Evolutionary conservation across 1,140 invertebrate genomes (phyloP), one percentile per base, ranked within the genome.

Genomic region (Lordiphosa collinella): DNA sequence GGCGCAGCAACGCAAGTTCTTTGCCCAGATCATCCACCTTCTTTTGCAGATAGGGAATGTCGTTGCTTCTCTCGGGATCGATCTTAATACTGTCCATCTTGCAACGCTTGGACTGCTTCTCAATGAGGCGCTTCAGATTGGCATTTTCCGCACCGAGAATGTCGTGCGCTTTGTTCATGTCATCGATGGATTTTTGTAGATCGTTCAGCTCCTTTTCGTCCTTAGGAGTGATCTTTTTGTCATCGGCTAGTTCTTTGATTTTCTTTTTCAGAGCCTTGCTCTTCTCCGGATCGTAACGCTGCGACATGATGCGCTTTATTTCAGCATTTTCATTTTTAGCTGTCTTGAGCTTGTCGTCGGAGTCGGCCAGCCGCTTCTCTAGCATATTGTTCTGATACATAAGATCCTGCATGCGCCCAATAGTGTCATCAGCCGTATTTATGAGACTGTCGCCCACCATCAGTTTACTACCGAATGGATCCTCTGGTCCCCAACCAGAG

Each of bases 111-210:
- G 76, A 63, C 12, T 80, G 70, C 29, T 88, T 88, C 8, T 86
- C 86, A 22, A 88, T 66, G 8, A 86, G 46, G 7, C 78, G 55
- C 46, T 78, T 84, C 0, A 88, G 61, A 32, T 71, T 76, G 4
- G 40, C 63, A 55, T 88, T 88, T 36, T 88, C 74, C 2, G 74
- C 63, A 34, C 76, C 60, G 0, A 80, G 47, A n/a, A 85, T 73
- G 8, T 88, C 80, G 34, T 75, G 66, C 0, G 74, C 68, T 41
- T 73, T 88, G 50, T 73, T 75, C 61, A 86, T 69, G 41, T 85
- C 74, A 43, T 86, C 82, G 18, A 88, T 60, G n/a, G 72, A 53
- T 10, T 51, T 43, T 16, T 70, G 56, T 14, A 88, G 43, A 0
- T 56, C 37, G 11, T 50, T 16, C 1, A 88, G 51, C 3, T 87